phyloP scores from a whole-genome alignment of 1,140 invertebrate genomes.

The Drosophila ogumai region DNA sequence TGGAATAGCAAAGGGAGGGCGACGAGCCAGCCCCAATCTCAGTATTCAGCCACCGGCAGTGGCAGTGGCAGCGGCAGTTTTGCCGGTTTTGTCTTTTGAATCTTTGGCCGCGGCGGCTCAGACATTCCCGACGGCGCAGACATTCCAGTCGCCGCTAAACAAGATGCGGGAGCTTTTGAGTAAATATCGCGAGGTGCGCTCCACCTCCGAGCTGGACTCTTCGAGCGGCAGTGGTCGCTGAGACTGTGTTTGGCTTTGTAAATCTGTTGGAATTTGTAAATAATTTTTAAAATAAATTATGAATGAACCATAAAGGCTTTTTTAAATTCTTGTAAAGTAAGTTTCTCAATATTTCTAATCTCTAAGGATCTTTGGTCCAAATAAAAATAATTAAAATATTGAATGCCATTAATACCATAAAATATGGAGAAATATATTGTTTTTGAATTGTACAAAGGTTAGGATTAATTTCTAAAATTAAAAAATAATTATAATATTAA shows the following conservation, averaged over 20 bases:
- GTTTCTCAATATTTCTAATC: too few relatives aligned
- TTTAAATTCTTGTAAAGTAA: too few relatives aligned
- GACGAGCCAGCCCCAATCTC: slow-evolving; percentile 16
- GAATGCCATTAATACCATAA: too few relatives aligned
- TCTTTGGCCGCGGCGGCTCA: slow-evolving; percentile 5
- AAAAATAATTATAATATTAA: too few relatives aligned
- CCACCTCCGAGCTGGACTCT: slow-evolving; percentile 4
- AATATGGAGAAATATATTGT: too few relatives aligned
- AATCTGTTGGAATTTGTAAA: slow-evolving; percentile 10
- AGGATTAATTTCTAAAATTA: too few relatives aligned
- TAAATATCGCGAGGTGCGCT: slow-evolving; percentile 46
- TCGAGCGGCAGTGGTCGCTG: neutral
- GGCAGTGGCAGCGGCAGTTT: neutral
- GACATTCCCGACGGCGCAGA: slow-evolving; percentile 21
- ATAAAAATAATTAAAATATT: too few relatives aligned
- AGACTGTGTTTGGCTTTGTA: neutral
- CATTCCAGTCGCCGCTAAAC: slow-evolving; percentile 60
- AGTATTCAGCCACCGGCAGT: slow-evolving; percentile 1
- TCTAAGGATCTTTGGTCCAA: too few relatives aligned
- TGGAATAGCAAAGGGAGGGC: neutral
- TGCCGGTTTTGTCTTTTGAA: slow-evolving; percentile 6
- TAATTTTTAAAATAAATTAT: neutral
- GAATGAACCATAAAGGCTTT: too few relatives aligned
- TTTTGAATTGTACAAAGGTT: too few relatives aligned
- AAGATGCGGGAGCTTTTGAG: slow-evolving; percentile 57